Base-by-base conservation (phyloP, 2,113 vertebrate genomes). In the Caracal caracal region DNA sequence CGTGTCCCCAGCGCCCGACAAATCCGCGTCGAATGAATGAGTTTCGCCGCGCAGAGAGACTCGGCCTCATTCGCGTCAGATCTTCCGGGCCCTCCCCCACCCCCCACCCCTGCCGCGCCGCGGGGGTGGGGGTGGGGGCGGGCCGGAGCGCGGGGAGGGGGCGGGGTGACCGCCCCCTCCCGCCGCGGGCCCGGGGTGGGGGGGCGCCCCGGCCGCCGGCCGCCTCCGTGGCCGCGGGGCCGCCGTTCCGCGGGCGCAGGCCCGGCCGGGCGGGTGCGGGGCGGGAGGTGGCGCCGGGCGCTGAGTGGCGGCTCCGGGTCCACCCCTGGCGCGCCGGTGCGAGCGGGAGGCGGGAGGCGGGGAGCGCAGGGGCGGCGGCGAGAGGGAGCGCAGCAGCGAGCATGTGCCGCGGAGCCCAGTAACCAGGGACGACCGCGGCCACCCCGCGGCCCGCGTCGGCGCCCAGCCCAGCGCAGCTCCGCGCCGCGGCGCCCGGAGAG, bases 381-480 rank as follows among this genome's bases (percentile, higher is more conserved):
- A 65, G 80, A 53, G 98, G 90, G 84, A 33, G 76, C 96, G 94
- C 96, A 94, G 97, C 98, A 95, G 97, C 97, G 98, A 98, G 97
- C 97, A 98, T 97, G 98, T 98, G 98, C 97, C 97, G 98, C 97
- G 98, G 98, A 98, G 99, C 99, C 98, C 98, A 98, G 98, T 99
- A 98, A 99, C 99, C 98, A 98, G 98, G 99, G 99, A 98, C 98
- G 98, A 98, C 98, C 98, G 98, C 97, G 98, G 98, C 98, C 98
- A 98, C 98, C 96, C 97, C 96, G 97, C 93, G 73, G 90, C 94
- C 94, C 68, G 91, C 89, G 76, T 76, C 79, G 66, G 86, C 76
- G 70, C 92, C 93, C 94, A 56, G 92, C 93, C 92, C 96, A 63
- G 83, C 93, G 26, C 92, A 53, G 61, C 83, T 26, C 88, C 47